phyloP scores from a whole-genome alignment of 2,113 vertebrate genomes.

The Ameiurus melas region DNA sequence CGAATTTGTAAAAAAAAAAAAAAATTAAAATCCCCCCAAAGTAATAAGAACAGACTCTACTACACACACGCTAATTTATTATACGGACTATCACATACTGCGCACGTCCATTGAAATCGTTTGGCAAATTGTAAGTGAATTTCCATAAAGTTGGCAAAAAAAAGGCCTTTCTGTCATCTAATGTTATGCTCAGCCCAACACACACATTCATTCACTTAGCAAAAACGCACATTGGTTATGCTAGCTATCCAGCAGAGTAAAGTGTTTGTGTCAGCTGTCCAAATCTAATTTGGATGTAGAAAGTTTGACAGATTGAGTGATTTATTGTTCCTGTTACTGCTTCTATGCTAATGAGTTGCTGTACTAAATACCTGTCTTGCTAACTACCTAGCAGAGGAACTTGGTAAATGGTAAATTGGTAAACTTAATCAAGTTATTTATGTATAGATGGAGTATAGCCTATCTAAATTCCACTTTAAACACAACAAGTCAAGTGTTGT shows the following conservation, averaged over 20 bases:
- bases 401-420: too few relatives aligned
- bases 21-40: neutral
- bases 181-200: neutral
- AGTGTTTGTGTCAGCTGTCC: neutral
- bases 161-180: neutral
- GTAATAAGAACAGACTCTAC: neutral
- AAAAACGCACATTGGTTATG: neutral
- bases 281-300: neutral
- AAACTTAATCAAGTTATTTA: neutral
- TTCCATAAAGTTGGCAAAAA: neutral
- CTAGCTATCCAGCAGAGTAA: neutral
- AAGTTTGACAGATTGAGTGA: neutral
- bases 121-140: neutral
- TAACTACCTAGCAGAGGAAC: neutral
- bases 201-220: neutral
- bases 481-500: neutral
- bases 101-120: neutral
- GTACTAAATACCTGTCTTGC: neutral
- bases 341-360: neutral
- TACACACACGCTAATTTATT: neutral
- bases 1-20: neutral
- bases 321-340: neutral
- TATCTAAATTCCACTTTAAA: neutral
- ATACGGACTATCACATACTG: neutral
- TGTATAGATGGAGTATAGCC: neutral